These are phyloP conservation scores for Oreochromis spilurus DNA, from an alignment of 2,113 vertebrate species.

Conservation along the genomic window DNA sequence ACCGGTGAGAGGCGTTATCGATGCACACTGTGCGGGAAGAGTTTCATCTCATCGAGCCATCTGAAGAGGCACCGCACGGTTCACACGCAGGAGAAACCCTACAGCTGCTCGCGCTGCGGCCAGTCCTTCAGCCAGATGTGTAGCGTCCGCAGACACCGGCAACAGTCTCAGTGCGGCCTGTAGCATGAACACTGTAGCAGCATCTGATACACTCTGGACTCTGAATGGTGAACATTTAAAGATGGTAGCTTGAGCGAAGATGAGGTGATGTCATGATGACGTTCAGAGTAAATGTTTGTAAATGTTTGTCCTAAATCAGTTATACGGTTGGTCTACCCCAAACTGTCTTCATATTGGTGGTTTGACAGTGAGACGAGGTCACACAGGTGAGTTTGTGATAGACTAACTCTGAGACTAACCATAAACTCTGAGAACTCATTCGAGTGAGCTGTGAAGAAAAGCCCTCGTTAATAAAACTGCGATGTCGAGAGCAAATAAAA, in stretches of 20 bases:
- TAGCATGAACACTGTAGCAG: neutral
- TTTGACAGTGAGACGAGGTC: neutral
- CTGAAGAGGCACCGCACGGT: slow-evolving; percentile 68
- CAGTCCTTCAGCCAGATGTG: slow-evolving; percentile 69
- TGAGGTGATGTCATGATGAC: neutral
- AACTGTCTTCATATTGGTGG: neutral
- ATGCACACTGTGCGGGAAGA: slow-evolving; percentile 64
- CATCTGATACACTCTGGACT: neutral
- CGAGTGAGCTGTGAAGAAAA: neutral
- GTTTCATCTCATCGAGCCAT: slow-evolving; percentile 67
- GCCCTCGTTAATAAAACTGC: neutral
- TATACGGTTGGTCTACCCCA: neutral
- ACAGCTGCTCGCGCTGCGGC: slow-evolving; percentile 64
- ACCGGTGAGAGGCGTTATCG: slow-evolving; percentile 59
- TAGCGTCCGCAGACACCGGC: slow-evolving; percentile 63
- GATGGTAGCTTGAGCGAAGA: neutral
- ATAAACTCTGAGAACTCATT: neutral
- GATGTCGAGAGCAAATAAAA: neutral
- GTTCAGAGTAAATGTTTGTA: neutral
- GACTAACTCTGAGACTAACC: fast-evolving
- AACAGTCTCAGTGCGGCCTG: slow-evolving; percentile 67
- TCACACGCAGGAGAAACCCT: slow-evolving; percentile 70
- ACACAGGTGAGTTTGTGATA: neutral
- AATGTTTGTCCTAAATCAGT: slow-evolving; percentile 3
- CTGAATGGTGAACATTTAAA: neutral